Evolutionary conservation across 2,113 vertebrate genomes (phyloP).

Genomic region (Mirounga angustirostris): DNA sequence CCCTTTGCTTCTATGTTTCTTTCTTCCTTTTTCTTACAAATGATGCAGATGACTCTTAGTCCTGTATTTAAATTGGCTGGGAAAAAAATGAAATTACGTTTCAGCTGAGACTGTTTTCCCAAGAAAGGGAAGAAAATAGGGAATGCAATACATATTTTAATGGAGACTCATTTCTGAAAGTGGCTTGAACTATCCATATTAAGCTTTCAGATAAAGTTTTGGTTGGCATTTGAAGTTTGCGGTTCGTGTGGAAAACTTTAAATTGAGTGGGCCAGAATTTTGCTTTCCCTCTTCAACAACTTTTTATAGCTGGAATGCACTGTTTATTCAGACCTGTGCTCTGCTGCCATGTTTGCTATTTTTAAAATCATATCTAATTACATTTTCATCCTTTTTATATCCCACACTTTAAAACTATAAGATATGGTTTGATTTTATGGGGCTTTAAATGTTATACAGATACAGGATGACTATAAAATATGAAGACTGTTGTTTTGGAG

Average conservation of each 20-base stretch:
- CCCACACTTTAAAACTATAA: conserved; percentile 39
- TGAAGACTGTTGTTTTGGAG: neutral
- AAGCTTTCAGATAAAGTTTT: conserved; percentile 39
- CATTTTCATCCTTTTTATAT: conserved; percentile 50
- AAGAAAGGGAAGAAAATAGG: neutral
- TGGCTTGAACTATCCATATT: neutral
- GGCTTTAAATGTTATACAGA: neutral
- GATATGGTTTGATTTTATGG: conserved; percentile 28
- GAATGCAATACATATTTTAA: conserved; percentile 23
- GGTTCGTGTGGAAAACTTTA: neutral
- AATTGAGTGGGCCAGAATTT: neutral
- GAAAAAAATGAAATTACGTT: conserved; percentile 42
- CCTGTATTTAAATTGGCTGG: neutral
- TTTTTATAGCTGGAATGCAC: neutral
- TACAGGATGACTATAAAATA: neutral
- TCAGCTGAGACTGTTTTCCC: neutral
- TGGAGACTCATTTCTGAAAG: conserved; percentile 31
- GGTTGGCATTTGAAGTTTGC: neutral
- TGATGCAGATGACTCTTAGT: neutral
- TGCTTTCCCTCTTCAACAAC: neutral
- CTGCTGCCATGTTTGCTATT: neutral
- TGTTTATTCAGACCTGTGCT: neutral
- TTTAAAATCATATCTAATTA: conserved; percentile 46
- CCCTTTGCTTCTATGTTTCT: neutral
- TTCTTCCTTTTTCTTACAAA: neutral